phyloP scores from a whole-genome alignment of 2,888 invertebrate genomes.

The Pammene fasciana region DNA sequence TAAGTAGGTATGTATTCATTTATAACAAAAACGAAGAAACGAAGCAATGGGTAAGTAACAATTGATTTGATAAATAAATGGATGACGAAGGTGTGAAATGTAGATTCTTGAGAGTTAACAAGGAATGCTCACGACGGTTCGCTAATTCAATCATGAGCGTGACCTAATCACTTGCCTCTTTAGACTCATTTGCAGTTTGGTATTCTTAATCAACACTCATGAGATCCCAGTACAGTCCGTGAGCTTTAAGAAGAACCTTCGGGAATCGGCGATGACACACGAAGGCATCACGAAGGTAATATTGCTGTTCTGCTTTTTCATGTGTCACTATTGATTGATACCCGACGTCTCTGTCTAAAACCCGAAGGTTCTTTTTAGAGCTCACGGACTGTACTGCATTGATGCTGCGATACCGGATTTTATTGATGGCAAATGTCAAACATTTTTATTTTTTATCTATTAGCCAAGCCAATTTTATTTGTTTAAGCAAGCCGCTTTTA shows the following conservation, averaged over 20 bases:
- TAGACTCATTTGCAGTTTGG: slow-evolving; percentile 29
- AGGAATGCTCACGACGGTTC: slow-evolving; percentile 16
- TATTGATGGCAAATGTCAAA: neutral
- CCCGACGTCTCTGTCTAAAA: too few species aligned
- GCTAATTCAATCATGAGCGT: slow-evolving; percentile 40
- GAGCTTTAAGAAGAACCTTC: too few species aligned
- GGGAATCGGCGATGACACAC: too few species aligned
- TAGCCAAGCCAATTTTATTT: too few species aligned
- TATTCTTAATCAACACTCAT: slow-evolving; percentile 15
- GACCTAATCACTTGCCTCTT: slow-evolving; percentile 37
- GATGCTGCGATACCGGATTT: neutral
- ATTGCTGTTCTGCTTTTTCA: too few species aligned
- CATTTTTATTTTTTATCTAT: too few species aligned
- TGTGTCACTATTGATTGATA: too few species aligned
- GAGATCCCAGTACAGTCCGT: slow-evolving; percentile 19
- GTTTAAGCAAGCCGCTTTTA: too few species aligned
- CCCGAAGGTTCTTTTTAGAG: too few species aligned
- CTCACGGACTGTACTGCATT: neutral
- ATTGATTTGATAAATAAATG: slow-evolving; percentile 14
- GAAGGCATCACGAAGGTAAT: too few species aligned
- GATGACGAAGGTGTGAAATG: slow-evolving; percentile 8
- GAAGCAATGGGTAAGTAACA: neutral
- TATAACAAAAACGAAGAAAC: neutral
- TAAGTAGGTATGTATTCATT: too few species aligned
- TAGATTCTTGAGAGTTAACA: slow-evolving; percentile 20